phyloP scores from a whole-genome alignment of 1,140 invertebrate genomes.

The Physella acuta region DNA sequence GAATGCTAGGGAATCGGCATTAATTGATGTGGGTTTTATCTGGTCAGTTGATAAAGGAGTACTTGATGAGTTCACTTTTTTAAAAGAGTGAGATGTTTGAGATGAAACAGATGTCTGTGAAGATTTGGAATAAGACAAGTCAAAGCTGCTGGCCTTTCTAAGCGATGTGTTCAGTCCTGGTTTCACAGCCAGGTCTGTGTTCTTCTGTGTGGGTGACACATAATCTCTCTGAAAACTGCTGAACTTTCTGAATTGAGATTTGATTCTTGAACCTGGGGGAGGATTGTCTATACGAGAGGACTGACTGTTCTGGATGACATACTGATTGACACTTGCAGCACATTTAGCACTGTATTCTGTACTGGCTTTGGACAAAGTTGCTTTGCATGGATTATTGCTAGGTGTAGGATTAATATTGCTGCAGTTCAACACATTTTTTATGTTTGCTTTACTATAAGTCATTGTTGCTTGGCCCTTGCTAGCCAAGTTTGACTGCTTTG shows the following conservation, averaged over 20 bases:
- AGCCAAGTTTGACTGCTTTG: too few species aligned
- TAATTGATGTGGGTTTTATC: neutral
- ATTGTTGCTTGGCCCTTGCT: too few species aligned
- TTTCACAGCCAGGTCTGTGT: neutral
- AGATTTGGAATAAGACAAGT: neutral
- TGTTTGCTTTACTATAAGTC: too few species aligned
- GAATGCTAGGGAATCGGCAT: neutral
- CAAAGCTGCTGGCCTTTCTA: conserved; percentile 9
- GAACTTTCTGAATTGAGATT: conserved; percentile 14
- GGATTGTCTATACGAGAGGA: neutral
- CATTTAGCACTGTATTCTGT: neutral
- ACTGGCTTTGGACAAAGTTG: too few species aligned
- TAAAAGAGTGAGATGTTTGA: neutral
- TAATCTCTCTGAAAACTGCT: neutral
- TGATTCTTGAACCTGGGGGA: neutral
- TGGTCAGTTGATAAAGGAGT: too few species aligned
- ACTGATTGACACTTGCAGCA: neutral
- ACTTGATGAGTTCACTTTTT: neutral
- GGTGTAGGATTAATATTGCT: too few species aligned
- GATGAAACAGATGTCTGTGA: neutral
- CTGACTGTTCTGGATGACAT: conserved; percentile 9
- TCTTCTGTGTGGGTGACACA: neutral
- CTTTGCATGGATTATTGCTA: too few species aligned
- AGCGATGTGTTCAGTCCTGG: neutral
- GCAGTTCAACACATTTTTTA: too few species aligned